These are phyloP conservation scores for Tetheella fluctuosa DNA, from an alignment of 2,888 invertebrate species.

Conservation along the genomic window DNA sequence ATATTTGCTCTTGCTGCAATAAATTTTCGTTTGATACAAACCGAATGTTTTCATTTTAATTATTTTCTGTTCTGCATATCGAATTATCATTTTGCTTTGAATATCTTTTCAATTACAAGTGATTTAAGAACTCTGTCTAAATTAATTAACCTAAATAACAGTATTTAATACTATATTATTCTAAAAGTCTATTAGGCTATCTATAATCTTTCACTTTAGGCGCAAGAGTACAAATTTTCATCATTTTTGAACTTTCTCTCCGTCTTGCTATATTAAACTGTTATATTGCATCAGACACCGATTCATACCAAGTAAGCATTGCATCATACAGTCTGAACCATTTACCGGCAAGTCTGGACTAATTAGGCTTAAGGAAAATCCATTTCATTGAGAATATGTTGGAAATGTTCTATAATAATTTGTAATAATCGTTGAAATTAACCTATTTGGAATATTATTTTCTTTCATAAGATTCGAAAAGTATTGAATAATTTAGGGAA, in stretches of 20 bases:
- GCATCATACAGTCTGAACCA: background rate
- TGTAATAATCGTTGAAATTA: background rate
- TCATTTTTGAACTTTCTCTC: constrained; percentile 3
- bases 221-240: background rate
- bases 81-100: background rate
- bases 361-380: background rate
- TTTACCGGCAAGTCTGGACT: background rate
- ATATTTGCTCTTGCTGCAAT: constrained; percentile 44
- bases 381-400: background rate
- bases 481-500: too few species aligned
- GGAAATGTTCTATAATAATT: background rate
- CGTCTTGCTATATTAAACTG: background rate
- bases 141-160: too few species aligned
- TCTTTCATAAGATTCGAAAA: too few species aligned
- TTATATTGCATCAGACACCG: background rate
- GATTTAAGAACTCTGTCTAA: too few species aligned
- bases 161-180: too few species aligned
- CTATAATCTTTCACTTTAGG: background rate
- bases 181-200: too few species aligned
- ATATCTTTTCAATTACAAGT: too few species aligned
- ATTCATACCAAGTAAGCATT: background rate
- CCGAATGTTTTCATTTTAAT: background rate
- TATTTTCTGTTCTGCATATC: background rate
- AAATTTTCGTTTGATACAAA: constrained; percentile 34
- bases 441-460: background rate